phyloP scores from a whole-genome alignment of 2,113 vertebrate genomes.

The Noctilio leporinus region DNA sequence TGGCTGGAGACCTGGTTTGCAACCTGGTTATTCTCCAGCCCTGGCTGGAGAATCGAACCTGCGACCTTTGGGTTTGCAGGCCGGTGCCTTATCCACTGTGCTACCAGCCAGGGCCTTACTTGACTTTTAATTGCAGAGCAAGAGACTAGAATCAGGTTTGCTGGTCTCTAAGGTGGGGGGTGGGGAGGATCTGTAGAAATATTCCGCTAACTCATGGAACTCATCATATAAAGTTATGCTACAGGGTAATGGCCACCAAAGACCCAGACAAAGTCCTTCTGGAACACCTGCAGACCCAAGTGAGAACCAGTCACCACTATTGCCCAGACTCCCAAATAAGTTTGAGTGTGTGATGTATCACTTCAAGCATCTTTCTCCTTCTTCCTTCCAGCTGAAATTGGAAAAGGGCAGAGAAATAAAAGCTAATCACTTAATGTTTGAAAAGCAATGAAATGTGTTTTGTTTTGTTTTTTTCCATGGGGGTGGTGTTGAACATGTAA shows the following conservation, averaged over 20 bases:
- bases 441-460: background rate
- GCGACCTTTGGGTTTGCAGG: too few species aligned
- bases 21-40: too few species aligned
- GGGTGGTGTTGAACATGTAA: background rate
- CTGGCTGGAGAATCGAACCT: too few species aligned
- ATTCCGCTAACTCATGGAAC: background rate
- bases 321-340: background rate
- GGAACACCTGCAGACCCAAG: background rate
- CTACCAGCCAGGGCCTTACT: too few species aligned
- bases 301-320: background rate
- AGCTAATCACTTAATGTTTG: background rate
- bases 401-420: background rate
- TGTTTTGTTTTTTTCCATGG: background rate
- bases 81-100: too few species aligned
- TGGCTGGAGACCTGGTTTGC: too few species aligned
- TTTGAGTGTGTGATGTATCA: background rate
- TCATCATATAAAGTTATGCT: background rate
- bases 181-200: background rate
- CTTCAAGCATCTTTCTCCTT: background rate
- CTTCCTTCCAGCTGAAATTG: conserved; percentile 8
- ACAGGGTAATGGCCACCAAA: background rate
- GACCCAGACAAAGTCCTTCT: background rate
- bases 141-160: background rate
- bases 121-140: background rate
- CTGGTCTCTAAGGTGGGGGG: background rate